Evolutionary conservation across 2,113 vertebrate genomes (phyloP).

Genomic region (Pachypanchax playfairii): DNA sequence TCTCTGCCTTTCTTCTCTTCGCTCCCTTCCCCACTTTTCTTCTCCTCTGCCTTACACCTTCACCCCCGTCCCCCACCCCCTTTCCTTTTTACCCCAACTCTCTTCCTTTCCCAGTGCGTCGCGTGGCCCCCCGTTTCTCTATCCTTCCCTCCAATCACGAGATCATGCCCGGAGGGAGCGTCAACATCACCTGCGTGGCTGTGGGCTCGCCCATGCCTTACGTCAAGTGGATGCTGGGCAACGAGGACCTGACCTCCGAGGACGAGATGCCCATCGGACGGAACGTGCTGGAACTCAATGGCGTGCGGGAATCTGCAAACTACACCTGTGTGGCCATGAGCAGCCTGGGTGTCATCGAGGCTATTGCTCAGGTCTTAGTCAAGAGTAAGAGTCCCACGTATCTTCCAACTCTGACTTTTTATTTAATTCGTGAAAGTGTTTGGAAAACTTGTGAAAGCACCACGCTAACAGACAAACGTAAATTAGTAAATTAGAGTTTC

Average conservation of each 20-base stretch:
- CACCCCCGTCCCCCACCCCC: not conserved
- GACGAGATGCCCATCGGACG: constrained; percentile 97
- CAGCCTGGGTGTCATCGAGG: constrained; percentile 95
- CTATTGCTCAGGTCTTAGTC: constrained; percentile 94
- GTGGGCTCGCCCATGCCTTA: constrained; percentile 98
- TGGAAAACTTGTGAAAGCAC: not conserved
- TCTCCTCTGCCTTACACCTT: constrained; percentile 28
- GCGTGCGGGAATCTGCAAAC: constrained; percentile 96
- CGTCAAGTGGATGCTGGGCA: constrained; percentile 98
- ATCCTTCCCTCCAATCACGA: constrained; percentile 94
- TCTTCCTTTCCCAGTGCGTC: constrained; percentile 87
- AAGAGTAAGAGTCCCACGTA: constrained; percentile 85
- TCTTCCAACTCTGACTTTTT: not conserved
- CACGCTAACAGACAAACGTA: not conserved
- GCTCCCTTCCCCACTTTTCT: constrained; percentile 43
- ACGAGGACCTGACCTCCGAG: constrained; percentile 92
- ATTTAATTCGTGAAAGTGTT: not conserved
- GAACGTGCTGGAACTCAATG: constrained; percentile 94
- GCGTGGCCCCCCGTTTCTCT: constrained; percentile 96
- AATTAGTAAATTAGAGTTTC: not conserved
- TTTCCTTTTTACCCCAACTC: constrained; percentile 62
- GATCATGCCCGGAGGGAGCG: constrained; percentile 97
- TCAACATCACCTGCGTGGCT: constrained; percentile 98
- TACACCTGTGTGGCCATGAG: constrained; percentile 99
- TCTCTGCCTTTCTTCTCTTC: constrained; percentile 46